Evolutionary conservation across 2,797 vertebrate species (phyloP).

Genomic region (Hapalemur alaotrensis): DNA sequence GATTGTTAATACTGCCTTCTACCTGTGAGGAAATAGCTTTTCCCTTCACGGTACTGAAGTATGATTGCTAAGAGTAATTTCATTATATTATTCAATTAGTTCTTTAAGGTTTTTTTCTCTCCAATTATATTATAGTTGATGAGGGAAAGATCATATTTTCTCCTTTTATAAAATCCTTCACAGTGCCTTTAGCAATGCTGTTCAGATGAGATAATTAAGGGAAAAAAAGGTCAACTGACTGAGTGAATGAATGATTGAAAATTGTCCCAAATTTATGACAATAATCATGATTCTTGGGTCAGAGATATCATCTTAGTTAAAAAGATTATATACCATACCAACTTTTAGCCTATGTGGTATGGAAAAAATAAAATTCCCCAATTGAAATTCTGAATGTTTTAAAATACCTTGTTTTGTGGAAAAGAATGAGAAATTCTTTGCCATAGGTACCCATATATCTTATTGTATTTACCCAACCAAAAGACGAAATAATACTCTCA

Average conservation of each 20-base stretch:
- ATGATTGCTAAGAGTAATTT: constrained; percentile 61
- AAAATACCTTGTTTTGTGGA: not conserved
- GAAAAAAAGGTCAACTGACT: not conserved
- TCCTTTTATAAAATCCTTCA: constrained; percentile 34
- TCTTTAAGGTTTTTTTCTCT: constrained; percentile 52
- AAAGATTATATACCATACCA: not conserved
- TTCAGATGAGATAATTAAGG: constrained; percentile 33
- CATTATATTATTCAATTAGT: constrained; percentile 65
- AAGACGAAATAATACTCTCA: not conserved
- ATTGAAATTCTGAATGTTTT: not conserved
- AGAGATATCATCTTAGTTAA: not conserved
- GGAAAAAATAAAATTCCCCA: not conserved
- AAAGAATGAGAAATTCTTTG: not conserved
- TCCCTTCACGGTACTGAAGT: constrained; percentile 15
- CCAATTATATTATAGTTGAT: constrained; percentile 31
- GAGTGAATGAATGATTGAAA: not conserved
- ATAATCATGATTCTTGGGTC: not conserved
- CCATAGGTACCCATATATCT: not conserved
- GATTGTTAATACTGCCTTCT: constrained; percentile 52
- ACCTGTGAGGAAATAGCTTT: constrained; percentile 32
- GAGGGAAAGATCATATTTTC: constrained; percentile 46
- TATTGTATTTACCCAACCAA: not conserved
- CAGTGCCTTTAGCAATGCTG: constrained; percentile 3
- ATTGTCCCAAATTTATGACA: constrained; percentile 14
- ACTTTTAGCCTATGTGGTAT: not conserved